phyloP scores from a whole-genome alignment of 2,888 invertebrate species.

The Caenorhabditis becei region DNA sequence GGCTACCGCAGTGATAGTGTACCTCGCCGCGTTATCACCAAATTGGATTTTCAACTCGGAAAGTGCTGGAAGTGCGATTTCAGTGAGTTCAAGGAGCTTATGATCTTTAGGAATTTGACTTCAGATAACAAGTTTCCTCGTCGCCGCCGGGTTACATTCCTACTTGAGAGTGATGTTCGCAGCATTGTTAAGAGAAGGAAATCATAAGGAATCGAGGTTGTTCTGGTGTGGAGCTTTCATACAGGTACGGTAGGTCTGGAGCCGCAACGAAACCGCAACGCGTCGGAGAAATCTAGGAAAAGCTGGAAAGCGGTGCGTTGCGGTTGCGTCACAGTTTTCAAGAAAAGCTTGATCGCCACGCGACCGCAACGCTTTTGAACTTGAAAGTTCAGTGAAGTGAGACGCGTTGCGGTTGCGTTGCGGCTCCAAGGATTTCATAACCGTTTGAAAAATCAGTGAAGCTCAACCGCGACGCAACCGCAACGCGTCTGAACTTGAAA shows the following conservation, averaged over 20 bases:
- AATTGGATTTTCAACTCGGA: slow-evolving; percentile 63
- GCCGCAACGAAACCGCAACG: too few relatives aligned
- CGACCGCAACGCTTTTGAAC: too few relatives aligned
- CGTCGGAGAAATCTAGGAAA: too few relatives aligned
- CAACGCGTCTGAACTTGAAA: too few relatives aligned
- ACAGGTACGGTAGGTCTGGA: slow-evolving; percentile 78
- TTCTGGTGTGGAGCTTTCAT: slow-evolving; percentile 83
- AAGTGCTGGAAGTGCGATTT: slow-evolving; percentile 60
- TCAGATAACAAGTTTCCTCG: slow-evolving; percentile 64
- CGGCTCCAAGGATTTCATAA: too few relatives aligned
- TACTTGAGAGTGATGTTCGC: slow-evolving; percentile 80
- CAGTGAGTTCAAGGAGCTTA: slow-evolving; percentile 39
- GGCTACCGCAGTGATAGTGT: slow-evolving; percentile 86
- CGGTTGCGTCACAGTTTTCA: too few relatives aligned
- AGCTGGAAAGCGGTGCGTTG: too few relatives aligned
- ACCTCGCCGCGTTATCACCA: slow-evolving; percentile 88
- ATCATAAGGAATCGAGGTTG: slow-evolving; percentile 78
- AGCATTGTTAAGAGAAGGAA: slow-evolving; percentile 73
- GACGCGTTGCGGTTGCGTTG: too few relatives aligned
- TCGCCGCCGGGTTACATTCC: slow-evolving; percentile 81
- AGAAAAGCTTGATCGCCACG: too few relatives aligned
- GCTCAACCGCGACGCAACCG: too few relatives aligned
- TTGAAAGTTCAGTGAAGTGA: too few relatives aligned
- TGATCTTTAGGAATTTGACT: slow-evolving; percentile 4
- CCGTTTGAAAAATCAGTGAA: too few relatives aligned